Conservation (phyloP, 2,797 vertebrate species). For the Myotis daubentonii region DNA sequence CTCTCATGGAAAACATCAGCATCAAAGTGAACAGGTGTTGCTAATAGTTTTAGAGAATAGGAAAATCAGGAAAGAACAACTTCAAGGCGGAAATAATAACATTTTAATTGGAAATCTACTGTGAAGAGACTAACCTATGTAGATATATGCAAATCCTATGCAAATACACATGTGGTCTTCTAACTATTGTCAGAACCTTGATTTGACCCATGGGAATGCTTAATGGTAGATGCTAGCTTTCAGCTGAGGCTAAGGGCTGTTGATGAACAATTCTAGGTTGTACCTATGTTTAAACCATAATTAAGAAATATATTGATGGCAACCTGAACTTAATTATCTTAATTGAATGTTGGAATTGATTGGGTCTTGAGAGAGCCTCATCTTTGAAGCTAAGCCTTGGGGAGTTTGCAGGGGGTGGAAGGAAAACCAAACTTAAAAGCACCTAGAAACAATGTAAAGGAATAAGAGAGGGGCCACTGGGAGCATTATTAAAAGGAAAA, state of each 20-base stretch:
- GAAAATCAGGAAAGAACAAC: conserved; percentile 66
- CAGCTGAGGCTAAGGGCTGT: conserved; percentile 61
- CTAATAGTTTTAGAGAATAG: conserved; percentile 51
- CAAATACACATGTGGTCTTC: conserved; percentile 76
- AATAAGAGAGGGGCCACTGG: conserved; percentile 60
- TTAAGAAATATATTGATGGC: conserved; percentile 81
- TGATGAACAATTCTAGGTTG: conserved; percentile 74
- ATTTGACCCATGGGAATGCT: conserved; percentile 75
- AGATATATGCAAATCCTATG: conserved; percentile 81
- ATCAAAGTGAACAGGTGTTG: conserved; percentile 71
- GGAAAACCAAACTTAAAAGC: conserved; percentile 70
- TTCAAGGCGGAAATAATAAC: conserved; percentile 74
- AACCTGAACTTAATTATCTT: conserved; percentile 78
- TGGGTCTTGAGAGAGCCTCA: conserved; percentile 63
- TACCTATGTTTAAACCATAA: conserved; percentile 79
- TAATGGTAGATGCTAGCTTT: conserved; percentile 65
- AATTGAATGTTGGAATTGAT: conserved; percentile 80
- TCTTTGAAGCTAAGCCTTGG: conserved; percentile 71
- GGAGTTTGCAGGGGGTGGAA: conserved; percentile 37
- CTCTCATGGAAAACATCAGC: background rate
- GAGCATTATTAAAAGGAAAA: conserved; percentile 66
- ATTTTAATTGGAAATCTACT: conserved; percentile 79
- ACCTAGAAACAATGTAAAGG: conserved; percentile 68
- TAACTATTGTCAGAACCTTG: conserved; percentile 68
- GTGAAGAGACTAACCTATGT: conserved; percentile 74